Base-by-base conservation (phyloP, 2,888 invertebrate genomes). In the Dicranocentrus wangi region DNA sequence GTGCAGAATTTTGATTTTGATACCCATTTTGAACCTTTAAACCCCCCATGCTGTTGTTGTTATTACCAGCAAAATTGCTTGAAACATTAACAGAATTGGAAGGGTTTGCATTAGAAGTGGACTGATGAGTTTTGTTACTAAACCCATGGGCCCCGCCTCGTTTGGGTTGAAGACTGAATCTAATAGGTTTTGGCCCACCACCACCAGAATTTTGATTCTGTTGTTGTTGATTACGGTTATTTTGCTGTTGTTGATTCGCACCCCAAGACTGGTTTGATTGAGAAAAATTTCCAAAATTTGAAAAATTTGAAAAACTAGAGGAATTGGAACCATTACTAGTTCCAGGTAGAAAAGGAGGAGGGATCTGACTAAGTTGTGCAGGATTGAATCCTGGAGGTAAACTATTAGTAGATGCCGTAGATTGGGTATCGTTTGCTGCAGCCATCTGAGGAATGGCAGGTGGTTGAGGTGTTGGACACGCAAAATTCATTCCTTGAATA, bases 401-500 rank as follows among this genome's bases (percentile, higher is more conserved):
- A 72, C 28, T 21, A 79, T n/a, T 71, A 43, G 17, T 71, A 7
- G 70, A 13, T 60, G 47, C 0, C 15, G 15, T 5, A 3, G 61
- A 25, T 21, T 72, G 78, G 25, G 27, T 55, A 23, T 66, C 53
- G 60, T 79, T 72, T n/a, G 71, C n/a, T 32, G 25, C 70, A 19
- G 1, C 76, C 65, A 84, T 82, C 65, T 85, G 86, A 3, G 86
- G 84, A 68, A 85, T 85, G 5, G 82, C 71, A 77, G 83, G 71
- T 61, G 83, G 75, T 2, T 85, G 84, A 21, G 75, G 75, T 2
- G 76, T 63, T n/a, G 85, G 66, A 66, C 79, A 82, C 25, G 84
- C 77, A 55, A 85, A 85, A 80, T 82, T 85, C 85, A 86, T 83
- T 63, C 86, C 86, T 76, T 85, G 85, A 39, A 82, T 82, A 27